Base-by-base conservation (phyloP, 2,797 vertebrate species). In the Perodicticus potto region DNA sequence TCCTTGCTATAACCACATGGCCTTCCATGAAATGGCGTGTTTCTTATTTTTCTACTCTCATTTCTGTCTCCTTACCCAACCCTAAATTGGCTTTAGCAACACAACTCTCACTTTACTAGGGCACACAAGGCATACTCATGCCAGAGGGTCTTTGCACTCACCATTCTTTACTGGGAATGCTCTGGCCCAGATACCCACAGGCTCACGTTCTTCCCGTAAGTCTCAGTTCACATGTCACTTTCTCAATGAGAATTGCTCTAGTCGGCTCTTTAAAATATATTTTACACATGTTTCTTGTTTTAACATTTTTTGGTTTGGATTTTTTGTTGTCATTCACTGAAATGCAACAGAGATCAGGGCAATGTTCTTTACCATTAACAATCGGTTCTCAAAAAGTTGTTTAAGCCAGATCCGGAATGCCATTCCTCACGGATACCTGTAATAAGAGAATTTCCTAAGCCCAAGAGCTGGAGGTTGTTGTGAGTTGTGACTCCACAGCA, bases 181-280 rank as follows among this genome's bases (percentile, higher is more conserved):
- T 81, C 37, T 70, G 25, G 29, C 32, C 22, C n/a, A 69, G 12
- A 53, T 82, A 81, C 1, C 19, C 20, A 34, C 9, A 78, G 25
- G 23, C 16, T 87, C 34, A 70, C 20, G 63, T 3, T 83, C 12
- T 84, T 88, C 22, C 22, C 87, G 95, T n/a, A 74, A 83, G 20
- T 83, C 43, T n/a, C 59, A 69, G 49, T 9, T 85, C 69, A 86
- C 72, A 69, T 49, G 19, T 72, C 22, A 88, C 40, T 16, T 89
- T 82, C 29, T 85, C 22, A 57, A 8, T 37, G 29, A 91, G 11
- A 7, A 25, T 55, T 92, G 76, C 16, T 34, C 59, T 78, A 4
- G 16, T 7, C 2, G 45, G 29, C 0, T 81, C 34, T 61, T 29
- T 59, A 91, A 53, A 86, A 69, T 57, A 74, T 53, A 80, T 34